Conservation (phyloP, 2,888 invertebrate genomes). For the Aromia moschata region DNA sequence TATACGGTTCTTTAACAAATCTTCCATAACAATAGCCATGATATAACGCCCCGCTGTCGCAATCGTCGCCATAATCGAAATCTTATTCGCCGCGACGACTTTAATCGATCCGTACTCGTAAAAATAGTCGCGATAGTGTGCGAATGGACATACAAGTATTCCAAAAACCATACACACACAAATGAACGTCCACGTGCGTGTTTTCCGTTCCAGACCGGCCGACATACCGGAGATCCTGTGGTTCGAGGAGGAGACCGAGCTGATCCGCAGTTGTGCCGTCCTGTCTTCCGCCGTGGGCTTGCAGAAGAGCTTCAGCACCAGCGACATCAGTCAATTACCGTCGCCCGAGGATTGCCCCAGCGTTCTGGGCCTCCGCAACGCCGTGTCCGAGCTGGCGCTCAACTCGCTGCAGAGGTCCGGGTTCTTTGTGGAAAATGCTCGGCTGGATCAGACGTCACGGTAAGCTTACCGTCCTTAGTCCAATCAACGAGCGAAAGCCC, state of each 20-base stretch:
- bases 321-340: constrained; percentile 74
- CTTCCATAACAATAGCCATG: not conserved
- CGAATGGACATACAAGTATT: too few relatives aligned
- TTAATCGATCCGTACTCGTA: not conserved
- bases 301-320: constrained; percentile 86
- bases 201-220: constrained; percentile 68
- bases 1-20: not conserved
- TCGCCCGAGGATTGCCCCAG: constrained; percentile 63
- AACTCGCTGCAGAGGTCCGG: constrained; percentile 67
- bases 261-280: constrained; percentile 82
- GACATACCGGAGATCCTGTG: constrained; percentile 73
- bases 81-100: not conserved
- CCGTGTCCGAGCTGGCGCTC: constrained; percentile 70
- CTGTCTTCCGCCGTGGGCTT: constrained; percentile 82
- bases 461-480: constrained; percentile 27
- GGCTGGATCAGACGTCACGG: constrained; percentile 66
- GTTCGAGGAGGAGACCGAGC: constrained; percentile 80
- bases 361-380: constrained; percentile 58
- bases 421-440: constrained; percentile 67
- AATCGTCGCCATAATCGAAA: not conserved
- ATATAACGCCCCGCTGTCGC: not conserved
- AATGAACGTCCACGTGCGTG: too few relatives aligned
- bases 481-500: too few relatives aligned
- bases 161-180: too few relatives aligned
- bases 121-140: too few relatives aligned